A percentile compares a stretch with the other conserved stretches of the same genome.
phyloP scores from a whole-genome alignment of 2,888 invertebrate genomes.

The Drosophila picticornis region DNA sequence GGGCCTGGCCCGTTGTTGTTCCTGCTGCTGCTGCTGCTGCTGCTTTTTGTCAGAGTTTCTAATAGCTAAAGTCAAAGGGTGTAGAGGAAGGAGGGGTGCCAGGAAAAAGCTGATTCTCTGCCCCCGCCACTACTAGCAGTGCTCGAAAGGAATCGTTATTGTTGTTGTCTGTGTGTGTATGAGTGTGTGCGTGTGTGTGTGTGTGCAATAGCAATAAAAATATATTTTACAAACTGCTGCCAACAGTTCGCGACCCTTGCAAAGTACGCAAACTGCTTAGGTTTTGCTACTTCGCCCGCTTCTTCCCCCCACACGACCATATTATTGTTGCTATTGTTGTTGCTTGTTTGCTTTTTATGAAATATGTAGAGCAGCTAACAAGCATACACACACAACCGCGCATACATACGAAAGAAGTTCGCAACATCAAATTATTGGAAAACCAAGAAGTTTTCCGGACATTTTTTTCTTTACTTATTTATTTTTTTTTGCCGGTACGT shows the following conservation, averaged over 20 bases:
- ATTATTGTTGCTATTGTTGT: constrained; percentile 45
- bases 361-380: constrained; percentile 81
- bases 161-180: constrained; percentile 28
- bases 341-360: constrained; percentile 70
- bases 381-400: constrained; percentile 32
- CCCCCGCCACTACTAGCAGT: constrained; percentile 17
- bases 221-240: constrained; percentile 82
- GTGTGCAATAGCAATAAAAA: constrained; percentile 80
- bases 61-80: constrained; percentile 78
- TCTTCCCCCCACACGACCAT: constrained; percentile 6
- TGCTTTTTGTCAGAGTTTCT: constrained; percentile 71
- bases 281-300: constrained; percentile 45
- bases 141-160: constrained; percentile 40
- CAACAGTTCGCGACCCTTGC: constrained; percentile 61
- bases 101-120: constrained; percentile 33
- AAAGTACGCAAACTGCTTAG: constrained; percentile 75
- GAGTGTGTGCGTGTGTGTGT: constrained; percentile 31
- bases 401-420: constrained; percentile 74
- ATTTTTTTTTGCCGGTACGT: constrained; percentile 24
- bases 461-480: constrained; percentile 3
- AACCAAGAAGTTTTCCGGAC: constrained; percentile 69
- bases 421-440: constrained; percentile 80
- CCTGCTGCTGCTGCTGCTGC: constrained; percentile 35
- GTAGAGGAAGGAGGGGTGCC: constrained; percentile 7
- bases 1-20: constrained; percentile 16